A percentile compares a stretch with the other conserved stretches of the same genome.
Evolutionary conservation across 2,113 vertebrate species (phyloP).

Genomic region (Actenoides hombroni): DNA sequence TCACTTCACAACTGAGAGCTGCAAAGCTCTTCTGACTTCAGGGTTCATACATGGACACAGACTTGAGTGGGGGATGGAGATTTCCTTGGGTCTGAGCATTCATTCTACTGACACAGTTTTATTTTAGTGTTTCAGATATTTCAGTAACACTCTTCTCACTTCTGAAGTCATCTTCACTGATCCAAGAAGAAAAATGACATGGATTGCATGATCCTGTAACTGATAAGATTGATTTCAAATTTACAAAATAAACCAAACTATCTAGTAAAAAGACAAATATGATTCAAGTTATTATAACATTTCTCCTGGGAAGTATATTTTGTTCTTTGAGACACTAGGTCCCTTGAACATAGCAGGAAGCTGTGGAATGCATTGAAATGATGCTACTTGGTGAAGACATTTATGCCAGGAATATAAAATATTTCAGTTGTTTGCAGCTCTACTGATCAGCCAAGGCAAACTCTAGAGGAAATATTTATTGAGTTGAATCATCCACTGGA

Average conservation of each 20-base stretch:
- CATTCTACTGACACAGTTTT: neutral
- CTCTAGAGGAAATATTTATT: neutral
- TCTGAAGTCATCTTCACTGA: neutral
- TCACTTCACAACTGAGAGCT: neutral
- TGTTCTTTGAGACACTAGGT: neutral
- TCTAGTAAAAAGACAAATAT: neutral
- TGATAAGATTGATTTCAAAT: neutral
- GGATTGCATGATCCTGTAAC: neutral
- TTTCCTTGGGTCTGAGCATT: neutral
- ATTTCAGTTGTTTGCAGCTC: neutral
- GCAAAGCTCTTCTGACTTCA: neutral
- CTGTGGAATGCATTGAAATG: neutral
- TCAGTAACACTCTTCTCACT: neutral
- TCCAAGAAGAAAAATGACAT: neutral
- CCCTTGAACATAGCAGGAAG: neutral
- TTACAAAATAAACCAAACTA: neutral
- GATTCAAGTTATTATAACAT: neutral
- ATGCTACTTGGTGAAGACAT: neutral
- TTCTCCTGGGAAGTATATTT: neutral
- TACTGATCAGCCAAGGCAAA: neutral
- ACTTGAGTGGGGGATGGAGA: rapidly evolving
- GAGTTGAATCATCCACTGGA: neutral
- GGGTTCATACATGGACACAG: neutral
- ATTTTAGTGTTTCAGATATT: neutral
- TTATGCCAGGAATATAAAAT: neutral